A percentile compares a stretch with the other conserved stretches of the same genome.
Evolutionary conservation across 2,113 vertebrate species (phyloP).

Genomic region (Sula dactylatra): DNA sequence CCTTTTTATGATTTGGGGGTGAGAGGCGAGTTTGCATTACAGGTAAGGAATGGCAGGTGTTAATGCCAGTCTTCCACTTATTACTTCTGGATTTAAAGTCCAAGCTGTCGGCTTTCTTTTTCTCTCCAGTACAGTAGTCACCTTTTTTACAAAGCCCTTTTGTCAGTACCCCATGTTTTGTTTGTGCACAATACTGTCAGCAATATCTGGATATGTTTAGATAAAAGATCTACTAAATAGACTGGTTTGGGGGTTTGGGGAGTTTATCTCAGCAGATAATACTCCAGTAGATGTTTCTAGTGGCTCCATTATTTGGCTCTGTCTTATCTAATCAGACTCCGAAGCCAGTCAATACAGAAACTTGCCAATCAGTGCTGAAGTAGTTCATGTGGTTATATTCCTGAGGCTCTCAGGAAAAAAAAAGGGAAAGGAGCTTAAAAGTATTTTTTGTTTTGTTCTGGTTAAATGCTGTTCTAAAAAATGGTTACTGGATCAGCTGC

Average conservation of each 20-base stretch:
- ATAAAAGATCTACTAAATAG: conserved; percentile 3
- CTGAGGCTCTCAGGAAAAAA: not conserved
- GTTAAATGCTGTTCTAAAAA: conserved; percentile 4
- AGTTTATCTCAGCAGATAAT: conserved; percentile 47
- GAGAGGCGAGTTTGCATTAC: not conserved
- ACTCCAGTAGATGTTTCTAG: conserved; percentile 30
- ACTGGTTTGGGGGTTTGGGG: not conserved
- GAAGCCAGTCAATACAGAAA: conserved; percentile 57
- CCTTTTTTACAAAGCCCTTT: not conserved
- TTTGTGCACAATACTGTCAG: conserved; percentile 12
- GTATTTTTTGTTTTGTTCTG: conserved; percentile 31
- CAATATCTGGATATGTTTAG: conserved; percentile 11
- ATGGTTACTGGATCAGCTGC: not conserved
- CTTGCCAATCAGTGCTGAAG: conserved; percentile 26
- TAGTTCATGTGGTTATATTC: conserved; percentile 14
- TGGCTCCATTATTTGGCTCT: conserved; percentile 37
- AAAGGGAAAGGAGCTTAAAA: not conserved
- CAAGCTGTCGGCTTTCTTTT: not conserved
- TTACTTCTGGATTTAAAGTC: not conserved
- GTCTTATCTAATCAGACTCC: conserved; percentile 48
- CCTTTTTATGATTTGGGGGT: not conserved
- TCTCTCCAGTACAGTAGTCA: not conserved
- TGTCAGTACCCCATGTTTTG: not conserved
- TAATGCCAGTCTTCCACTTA: not conserved
- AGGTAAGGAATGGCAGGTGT: not conserved